phyloP scores from a whole-genome alignment of 2,797 vertebrate species.

The Salarias fasciatus region DNA sequence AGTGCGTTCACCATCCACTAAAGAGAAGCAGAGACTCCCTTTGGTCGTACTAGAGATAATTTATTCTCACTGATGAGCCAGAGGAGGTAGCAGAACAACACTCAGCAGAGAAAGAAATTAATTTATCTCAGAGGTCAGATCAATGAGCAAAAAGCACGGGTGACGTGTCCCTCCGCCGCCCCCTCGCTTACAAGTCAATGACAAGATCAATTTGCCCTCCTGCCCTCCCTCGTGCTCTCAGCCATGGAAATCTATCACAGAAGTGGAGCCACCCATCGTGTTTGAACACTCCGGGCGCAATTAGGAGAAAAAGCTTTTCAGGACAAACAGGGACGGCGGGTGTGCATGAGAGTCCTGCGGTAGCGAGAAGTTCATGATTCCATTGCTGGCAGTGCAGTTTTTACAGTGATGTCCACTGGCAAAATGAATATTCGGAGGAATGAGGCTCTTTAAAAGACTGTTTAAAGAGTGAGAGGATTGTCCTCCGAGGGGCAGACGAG shows the following conservation, averaged over 20 bases:
- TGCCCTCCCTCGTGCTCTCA: slow-evolving; percentile 10
- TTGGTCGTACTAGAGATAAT: slow-evolving; percentile 33
- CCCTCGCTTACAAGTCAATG: slow-evolving; percentile 27
- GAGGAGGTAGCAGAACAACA: slow-evolving; percentile 15
- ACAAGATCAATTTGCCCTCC: slow-evolving; percentile 42
- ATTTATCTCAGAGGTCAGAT: slow-evolving; percentile 50
- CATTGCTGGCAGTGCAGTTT: too few relatives aligned
- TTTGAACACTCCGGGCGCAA: slow-evolving; percentile 17
- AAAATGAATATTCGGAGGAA: slow-evolving; percentile 15
- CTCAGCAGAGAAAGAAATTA: slow-evolving; percentile 27
- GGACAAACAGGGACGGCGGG: neutral
- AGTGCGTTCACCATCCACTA: slow-evolving; percentile 39
- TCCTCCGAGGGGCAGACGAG: neutral
- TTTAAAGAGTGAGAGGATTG: slow-evolving; percentile 28
- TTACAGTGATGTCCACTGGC: neutral
- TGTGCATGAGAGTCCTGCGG: too few relatives aligned
- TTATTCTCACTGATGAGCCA: slow-evolving; percentile 35
- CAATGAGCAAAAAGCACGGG: slow-evolving; percentile 44
- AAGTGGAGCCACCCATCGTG: slow-evolving; percentile 15
- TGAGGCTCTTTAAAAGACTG: slow-evolving; percentile 11
- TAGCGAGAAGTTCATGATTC: too few relatives aligned
- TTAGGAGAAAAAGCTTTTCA: slow-evolving; percentile 12
- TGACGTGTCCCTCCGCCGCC: slow-evolving; percentile 23
- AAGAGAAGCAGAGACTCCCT: slow-evolving; percentile 22
- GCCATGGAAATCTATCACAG: slow-evolving; percentile 44